A percentile compares a stretch with the other conserved stretches of the same genome.
Conservation (phyloP, 1,140 invertebrate species). For the Macrotrachela quadricornifera region DNA sequence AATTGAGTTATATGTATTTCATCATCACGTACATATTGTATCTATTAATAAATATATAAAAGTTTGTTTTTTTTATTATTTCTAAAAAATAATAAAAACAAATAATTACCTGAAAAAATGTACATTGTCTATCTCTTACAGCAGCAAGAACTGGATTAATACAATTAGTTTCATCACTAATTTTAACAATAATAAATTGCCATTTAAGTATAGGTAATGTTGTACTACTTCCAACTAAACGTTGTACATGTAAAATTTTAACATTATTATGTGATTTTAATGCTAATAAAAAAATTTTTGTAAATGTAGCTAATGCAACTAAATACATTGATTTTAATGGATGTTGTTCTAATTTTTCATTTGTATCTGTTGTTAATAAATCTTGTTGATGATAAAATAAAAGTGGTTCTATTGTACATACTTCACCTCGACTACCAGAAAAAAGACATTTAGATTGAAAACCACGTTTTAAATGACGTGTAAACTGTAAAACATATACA, state of each 20-base stretch:
- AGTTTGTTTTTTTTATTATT: background rate
- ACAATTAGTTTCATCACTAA: conserved; percentile 37
- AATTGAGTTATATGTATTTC: background rate
- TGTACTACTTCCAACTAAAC: conserved; percentile 27
- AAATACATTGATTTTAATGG: background rate
- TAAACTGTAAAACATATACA: conserved; percentile 83
- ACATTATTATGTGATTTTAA: conserved; percentile 50
- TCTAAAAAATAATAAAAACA: background rate
- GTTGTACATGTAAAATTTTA: conserved; percentile 37
- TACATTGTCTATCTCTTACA: conserved; percentile 50
- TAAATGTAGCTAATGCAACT: conserved; percentile 8
- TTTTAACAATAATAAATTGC: conserved; percentile 67
- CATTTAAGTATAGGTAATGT: conserved; percentile 61
- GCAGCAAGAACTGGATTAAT: conserved; percentile 52
- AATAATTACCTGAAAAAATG: conserved; percentile 63
- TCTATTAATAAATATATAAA: conserved; percentile 1
- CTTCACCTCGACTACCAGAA: conserved; percentile 82
- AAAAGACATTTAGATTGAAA: conserved; percentile 70
- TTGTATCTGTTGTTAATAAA: too few relatives aligned
- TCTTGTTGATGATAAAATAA: conserved; percentile 16
- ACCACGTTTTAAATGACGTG: conserved; percentile 56
- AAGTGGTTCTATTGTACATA: conserved; percentile 63
- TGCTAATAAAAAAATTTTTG: conserved; percentile 58
- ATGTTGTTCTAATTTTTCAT: too few relatives aligned
- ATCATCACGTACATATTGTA: conserved; percentile 8